A percentile compares a stretch with the other conserved stretches of the same genome.
These are phyloP conservation scores for Berghia stephanieae DNA, from an alignment of 1,140 invertebrate species.

Conservation along the genomic window DNA sequence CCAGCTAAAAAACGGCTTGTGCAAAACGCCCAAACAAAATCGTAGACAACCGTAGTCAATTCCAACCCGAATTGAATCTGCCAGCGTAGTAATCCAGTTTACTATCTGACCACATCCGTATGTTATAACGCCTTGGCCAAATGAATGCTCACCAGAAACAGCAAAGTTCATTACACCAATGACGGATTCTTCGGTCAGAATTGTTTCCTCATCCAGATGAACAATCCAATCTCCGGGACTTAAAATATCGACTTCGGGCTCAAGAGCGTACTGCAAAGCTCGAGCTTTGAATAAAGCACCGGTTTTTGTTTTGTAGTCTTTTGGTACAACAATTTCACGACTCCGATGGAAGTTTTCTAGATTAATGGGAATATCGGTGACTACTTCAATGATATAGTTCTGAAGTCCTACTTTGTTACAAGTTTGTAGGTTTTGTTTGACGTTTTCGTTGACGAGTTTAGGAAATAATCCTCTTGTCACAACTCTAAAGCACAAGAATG, in stretches of 20 bases:
- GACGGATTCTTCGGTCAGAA: slow-evolving; percentile 90
- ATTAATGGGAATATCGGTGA: slow-evolving; percentile 88
- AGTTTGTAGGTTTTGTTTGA: slow-evolving; percentile 86
- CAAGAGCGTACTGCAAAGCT: slow-evolving; percentile 94
- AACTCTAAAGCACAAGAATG: slow-evolving; percentile 94
- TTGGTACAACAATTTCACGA: slow-evolving; percentile 87
- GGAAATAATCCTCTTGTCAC: slow-evolving; percentile 96
- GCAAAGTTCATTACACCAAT: slow-evolving; percentile 94
- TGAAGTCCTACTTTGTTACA: slow-evolving; percentile 90
- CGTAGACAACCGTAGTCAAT: slow-evolving; percentile 93
- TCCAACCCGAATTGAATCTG: slow-evolving; percentile 92
- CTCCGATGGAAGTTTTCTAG: slow-evolving; percentile 76
- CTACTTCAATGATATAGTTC: slow-evolving; percentile 97
- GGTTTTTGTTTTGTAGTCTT: slow-evolving; percentile 84
- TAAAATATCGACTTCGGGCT: slow-evolving; percentile 86
- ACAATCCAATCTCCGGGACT: slow-evolving; percentile 95
- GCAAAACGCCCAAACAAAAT: slow-evolving; percentile 91
- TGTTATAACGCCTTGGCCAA: slow-evolving; percentile 97
- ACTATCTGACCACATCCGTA: slow-evolving; percentile 96
- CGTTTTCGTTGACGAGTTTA: slow-evolving; percentile 87
- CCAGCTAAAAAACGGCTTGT: slow-evolving; percentile 96
- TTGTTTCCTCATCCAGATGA: slow-evolving; percentile 96
- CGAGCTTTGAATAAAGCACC: slow-evolving; percentile 95
- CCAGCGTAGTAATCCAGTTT: slow-evolving; percentile 96
- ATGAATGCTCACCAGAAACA: slow-evolving; percentile 89